A percentile compares a stretch with the other conserved stretches of the same genome.
Evolutionary conservation across 2,113 vertebrate species (phyloP).

Genomic region (Cyphomyrus plagiostoma): DNA sequence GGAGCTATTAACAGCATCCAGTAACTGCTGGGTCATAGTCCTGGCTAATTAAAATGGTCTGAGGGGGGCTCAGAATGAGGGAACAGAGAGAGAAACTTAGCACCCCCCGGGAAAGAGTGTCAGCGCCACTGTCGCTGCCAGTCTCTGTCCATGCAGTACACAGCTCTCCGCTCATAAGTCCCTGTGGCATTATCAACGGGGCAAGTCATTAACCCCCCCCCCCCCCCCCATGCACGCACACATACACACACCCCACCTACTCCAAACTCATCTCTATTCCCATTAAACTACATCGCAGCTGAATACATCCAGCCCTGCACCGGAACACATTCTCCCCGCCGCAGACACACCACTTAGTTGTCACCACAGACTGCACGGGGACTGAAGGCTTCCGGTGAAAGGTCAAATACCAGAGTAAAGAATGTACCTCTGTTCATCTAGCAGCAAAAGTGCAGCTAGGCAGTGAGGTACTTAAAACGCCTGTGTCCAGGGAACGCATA

Average conservation of each 20-base stretch:
- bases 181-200: neutral
- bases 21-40: neutral
- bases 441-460: neutral
- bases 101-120: neutral
- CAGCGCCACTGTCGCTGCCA: neutral
- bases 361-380: neutral
- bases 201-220: neutral
- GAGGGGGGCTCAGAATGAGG: neutral
- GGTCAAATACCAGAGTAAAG: neutral
- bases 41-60: slow-evolving; percentile 4
- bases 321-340: neutral
- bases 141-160: neutral
- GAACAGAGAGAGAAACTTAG: neutral
- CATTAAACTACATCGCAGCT: neutral
- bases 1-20: slow-evolving; percentile 2
- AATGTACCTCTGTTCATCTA: neutral
- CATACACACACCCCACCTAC: neutral
- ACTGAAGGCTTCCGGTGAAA: neutral
- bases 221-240: too few species aligned
- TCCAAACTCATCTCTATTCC: neutral
- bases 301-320: neutral
- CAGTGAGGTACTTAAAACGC: neutral
- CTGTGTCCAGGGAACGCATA: neutral
- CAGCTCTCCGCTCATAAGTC: neutral
- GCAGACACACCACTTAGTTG: neutral